Evolutionary conservation across 1,140 invertebrate species (phyloP).

Genomic region (Macrobrachium rosenbergii): DNA sequence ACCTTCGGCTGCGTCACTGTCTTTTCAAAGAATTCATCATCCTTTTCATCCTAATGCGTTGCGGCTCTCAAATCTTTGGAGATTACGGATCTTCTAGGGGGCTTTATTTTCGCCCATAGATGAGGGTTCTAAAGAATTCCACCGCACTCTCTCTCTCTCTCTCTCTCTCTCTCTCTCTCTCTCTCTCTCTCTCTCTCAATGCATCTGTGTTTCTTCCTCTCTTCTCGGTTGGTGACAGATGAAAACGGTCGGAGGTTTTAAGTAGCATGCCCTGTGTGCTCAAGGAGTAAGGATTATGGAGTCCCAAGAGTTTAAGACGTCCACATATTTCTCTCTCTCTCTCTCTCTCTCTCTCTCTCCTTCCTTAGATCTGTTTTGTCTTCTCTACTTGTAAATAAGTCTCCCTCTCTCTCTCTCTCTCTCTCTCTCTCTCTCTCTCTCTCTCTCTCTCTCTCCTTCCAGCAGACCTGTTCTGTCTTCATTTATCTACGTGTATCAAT

Average conservation of each 20-base stretch:
- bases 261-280: background rate
- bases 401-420: background rate
- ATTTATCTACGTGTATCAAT: too few species aligned
- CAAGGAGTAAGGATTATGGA: background rate
- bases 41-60: background rate
- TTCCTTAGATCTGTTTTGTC: background rate
- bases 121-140: too few species aligned
- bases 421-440: too few species aligned
- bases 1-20: background rate
- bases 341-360: constrained; percentile 17
- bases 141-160: constrained; percentile 8
- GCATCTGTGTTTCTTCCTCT: background rate
- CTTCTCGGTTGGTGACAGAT: background rate
- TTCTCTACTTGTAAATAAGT: background rate
- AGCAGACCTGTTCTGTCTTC: too few species aligned
- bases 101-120: too few species aligned
- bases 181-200: constrained; percentile 26
- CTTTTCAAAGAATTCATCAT: background rate
- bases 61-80: too few species aligned
- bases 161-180: constrained; percentile 31
- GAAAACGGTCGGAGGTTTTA: background rate
- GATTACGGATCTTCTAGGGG: too few species aligned
- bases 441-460: too few species aligned
- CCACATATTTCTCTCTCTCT: constrained; percentile 3
- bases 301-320: background rate